Conservation (phyloP, 1,140 invertebrate genomes). For the Leptestheria dahalacensis region DNA sequence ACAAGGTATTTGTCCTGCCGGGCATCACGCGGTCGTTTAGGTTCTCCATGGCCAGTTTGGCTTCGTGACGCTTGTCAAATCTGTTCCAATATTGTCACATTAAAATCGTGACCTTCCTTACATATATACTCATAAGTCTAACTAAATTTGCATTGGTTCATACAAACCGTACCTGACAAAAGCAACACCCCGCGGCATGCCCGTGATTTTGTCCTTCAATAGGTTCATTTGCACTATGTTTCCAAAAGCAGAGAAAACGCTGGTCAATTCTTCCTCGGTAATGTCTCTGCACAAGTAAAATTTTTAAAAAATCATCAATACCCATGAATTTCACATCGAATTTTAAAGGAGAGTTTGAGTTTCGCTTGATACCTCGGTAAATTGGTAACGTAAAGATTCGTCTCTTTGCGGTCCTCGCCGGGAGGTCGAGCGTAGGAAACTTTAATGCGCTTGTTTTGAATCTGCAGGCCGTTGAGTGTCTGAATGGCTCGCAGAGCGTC, state of each 20-base stretch:
- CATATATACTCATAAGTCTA: constrained; percentile 5
- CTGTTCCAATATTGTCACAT: no score
- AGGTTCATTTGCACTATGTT: constrained; percentile 81
- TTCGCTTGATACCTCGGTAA: constrained; percentile 45
- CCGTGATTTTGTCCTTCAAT: constrained; percentile 69
- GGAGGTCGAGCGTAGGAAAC: constrained; percentile 82
- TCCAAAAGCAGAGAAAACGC: constrained; percentile 71
- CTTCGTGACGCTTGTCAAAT: constrained; percentile 66
- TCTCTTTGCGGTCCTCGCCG: constrained; percentile 83
- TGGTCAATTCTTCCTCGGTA: constrained; percentile 62
- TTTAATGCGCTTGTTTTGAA: constrained; percentile 72
- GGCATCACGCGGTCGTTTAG: constrained; percentile 72
- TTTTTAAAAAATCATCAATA: no score
- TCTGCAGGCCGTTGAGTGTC: constrained; percentile 70
- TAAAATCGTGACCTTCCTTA: no score
- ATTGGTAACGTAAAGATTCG: constrained; percentile 87
- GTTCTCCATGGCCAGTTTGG: constrained; percentile 66
- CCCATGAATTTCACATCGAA: no score
- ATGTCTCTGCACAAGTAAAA: constrained; percentile 45
- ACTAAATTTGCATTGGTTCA: background rate
- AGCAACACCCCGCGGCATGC: constrained; percentile 68
- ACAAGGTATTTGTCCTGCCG: constrained; percentile 62
- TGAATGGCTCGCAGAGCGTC: constrained; percentile 74
- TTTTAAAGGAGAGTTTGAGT: no score
- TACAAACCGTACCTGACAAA: constrained; percentile 65